Conservation (phyloP, 2,888 invertebrate genomes). For the Standfussiana lucernea region DNA sequence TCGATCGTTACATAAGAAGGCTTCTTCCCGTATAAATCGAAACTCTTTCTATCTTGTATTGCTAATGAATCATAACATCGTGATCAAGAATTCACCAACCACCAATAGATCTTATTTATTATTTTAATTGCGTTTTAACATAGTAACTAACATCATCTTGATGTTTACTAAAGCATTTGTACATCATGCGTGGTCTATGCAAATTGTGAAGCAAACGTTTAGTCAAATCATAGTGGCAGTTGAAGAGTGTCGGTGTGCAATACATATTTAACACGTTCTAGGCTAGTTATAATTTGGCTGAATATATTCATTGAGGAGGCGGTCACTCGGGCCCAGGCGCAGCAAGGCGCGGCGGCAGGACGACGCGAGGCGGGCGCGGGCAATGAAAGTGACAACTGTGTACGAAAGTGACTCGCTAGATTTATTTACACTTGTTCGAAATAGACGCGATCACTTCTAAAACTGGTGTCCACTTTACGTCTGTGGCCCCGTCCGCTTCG, state of each 20-base stretch:
- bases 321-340: slow-evolving; percentile 37
- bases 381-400: slow-evolving; percentile 87
- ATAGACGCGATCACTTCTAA: slow-evolving; percentile 87
- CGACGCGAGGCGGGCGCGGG: slow-evolving; percentile 73
- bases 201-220: slow-evolving; percentile 22
- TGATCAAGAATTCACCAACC: slow-evolving; percentile 43
- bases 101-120: slow-evolving; percentile 39
- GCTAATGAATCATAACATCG: slow-evolving; percentile 44
- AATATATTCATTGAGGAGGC: slow-evolving; percentile 41
- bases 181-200: slow-evolving; percentile 15
- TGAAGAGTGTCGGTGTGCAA: slow-evolving; percentile 28
- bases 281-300: slow-evolving; percentile 14
- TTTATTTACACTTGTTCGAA: slow-evolving; percentile 89
- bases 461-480: slow-evolving; percentile 88
- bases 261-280: slow-evolving; percentile 34
- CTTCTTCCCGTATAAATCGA: slow-evolving; percentile 42
- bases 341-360: slow-evolving; percentile 69
- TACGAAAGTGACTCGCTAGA: slow-evolving; percentile 87
- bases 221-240: slow-evolving; percentile 9
- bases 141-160: slow-evolving; percentile 19
- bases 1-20: slow-evolving; percentile 17
- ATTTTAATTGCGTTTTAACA: slow-evolving; percentile 36
- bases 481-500: slow-evolving; percentile 79
- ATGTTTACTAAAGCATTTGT: slow-evolving; percentile 10
- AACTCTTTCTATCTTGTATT: slow-evolving; percentile 30